These are phyloP conservation scores for Mycteria americana DNA, from an alignment of 2,797 vertebrate genomes.

Conservation along the genomic window DNA sequence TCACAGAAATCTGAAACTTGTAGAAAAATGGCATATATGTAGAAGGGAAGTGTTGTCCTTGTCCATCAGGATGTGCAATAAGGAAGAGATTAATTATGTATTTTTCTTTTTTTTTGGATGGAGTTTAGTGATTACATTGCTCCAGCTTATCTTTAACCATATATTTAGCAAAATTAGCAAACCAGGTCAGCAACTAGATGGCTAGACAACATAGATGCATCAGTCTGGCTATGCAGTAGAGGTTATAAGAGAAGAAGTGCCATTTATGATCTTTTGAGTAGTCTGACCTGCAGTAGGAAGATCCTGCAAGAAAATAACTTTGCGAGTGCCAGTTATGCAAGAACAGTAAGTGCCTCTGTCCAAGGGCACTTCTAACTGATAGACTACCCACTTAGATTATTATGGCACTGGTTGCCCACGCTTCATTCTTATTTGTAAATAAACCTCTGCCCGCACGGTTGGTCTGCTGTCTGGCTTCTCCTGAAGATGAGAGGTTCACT, in stretches of 20 bases:
- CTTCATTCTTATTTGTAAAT: not conserved
- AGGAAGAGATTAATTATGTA: not conserved
- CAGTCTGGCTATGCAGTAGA: not conserved
- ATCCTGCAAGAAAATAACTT: not conserved
- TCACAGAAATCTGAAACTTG: not conserved
- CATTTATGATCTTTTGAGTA: not conserved
- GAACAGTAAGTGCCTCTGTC: not conserved
- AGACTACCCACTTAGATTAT: not conserved
- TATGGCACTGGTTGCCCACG: not conserved
- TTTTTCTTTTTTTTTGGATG: not conserved
- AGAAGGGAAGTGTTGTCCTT: not conserved
- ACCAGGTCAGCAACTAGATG: not conserved
- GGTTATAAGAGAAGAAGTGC: not conserved
- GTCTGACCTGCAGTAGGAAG: not conserved
- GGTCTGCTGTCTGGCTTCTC: not conserved
- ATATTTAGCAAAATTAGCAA: not conserved
- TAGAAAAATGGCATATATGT: not conserved
- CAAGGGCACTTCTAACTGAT: not conserved
- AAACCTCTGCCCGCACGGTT: rapidly evolving
- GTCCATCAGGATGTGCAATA: not conserved
- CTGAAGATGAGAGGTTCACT: not conserved
- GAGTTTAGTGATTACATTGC: not conserved
- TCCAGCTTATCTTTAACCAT: not conserved
- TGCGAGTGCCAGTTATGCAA: not conserved
- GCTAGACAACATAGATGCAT: not conserved